phyloP scores from a whole-genome alignment of 2,888 invertebrate genomes.

The Lasioglossum leucozonium region DNA sequence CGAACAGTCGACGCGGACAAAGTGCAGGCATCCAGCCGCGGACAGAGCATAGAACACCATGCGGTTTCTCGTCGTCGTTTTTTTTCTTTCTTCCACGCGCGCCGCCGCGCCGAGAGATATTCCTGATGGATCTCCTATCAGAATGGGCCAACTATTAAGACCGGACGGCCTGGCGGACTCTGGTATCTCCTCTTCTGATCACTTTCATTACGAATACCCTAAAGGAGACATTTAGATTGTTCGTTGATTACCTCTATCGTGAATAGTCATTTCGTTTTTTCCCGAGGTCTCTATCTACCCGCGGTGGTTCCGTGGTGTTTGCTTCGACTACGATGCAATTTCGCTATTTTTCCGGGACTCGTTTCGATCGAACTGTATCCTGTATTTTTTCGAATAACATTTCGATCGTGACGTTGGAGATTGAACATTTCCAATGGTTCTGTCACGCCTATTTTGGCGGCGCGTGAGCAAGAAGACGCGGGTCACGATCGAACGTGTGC shows the following conservation, averaged over 20 bases:
- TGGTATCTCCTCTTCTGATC: slow-evolving; percentile 13
- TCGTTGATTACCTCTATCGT: slow-evolving; percentile 13
- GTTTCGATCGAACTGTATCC: no score
- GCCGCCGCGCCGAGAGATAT: neutral
- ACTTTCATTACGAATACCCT: slow-evolving; percentile 16
- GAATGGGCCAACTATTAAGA: slow-evolving; percentile 9
- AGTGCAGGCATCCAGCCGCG: slow-evolving; percentile 36
- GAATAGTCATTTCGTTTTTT: neutral
- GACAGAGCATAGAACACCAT: slow-evolving; percentile 23
- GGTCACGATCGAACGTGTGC: slow-evolving; percentile 44
- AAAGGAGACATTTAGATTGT: slow-evolving; percentile 13
- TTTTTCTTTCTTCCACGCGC: no score
- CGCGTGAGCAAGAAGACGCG: slow-evolving; percentile 15
- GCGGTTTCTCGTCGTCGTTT: slow-evolving; percentile 3
- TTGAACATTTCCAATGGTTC: no score
- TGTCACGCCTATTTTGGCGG: neutral
- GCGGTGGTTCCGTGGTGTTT: neutral
- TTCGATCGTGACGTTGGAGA: no score
- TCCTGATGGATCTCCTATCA: slow-evolving; percentile 26
- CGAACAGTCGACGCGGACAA: slow-evolving; percentile 46
- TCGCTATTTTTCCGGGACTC: neutral
- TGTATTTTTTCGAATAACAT: no score
- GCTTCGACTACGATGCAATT: neutral
- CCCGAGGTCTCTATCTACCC: neutral
- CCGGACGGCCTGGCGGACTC: slow-evolving; percentile 1